Conservation (phyloP, 2,113 vertebrate genomes). For the Microtus oregoni region DNA sequence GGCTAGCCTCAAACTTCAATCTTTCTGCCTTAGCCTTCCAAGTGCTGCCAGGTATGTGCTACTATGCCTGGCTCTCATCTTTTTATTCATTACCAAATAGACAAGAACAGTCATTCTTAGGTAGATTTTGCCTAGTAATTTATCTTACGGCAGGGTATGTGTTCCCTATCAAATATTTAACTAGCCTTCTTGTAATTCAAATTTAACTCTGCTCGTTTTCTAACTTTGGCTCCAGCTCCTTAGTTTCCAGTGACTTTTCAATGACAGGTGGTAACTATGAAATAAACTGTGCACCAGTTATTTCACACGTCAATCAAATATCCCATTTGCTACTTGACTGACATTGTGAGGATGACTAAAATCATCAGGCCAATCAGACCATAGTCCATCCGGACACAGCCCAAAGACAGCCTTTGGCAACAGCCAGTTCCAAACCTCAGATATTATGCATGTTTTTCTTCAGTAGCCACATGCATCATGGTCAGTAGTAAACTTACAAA, state of each 20-base stretch:
- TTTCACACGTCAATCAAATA: slow-evolving; percentile 54
- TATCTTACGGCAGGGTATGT: background rate
- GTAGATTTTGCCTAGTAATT: background rate
- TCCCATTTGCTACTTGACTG: slow-evolving; percentile 44
- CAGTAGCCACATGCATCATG: slow-evolving; percentile 41
- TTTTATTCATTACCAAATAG: slow-evolving; percentile 31
- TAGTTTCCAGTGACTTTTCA: slow-evolving; percentile 43
- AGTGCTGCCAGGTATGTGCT: background rate
- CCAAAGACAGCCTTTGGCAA: slow-evolving; percentile 54
- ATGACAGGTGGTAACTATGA: slow-evolving; percentile 4
- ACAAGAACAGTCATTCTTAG: slow-evolving; percentile 18
- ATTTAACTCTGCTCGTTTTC: slow-evolving; percentile 60
- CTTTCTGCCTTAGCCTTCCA: background rate
- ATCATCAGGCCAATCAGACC: slow-evolving; percentile 44
- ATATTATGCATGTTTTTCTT: slow-evolving; percentile 36
- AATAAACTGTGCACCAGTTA: slow-evolving; percentile 39
- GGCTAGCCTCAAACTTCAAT: background rate
- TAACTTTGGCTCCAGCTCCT: slow-evolving; percentile 41
- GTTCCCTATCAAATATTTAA: background rate
- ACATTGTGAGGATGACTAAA: slow-evolving; percentile 34
- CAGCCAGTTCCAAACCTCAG: slow-evolving; percentile 37
- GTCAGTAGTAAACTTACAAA: slow-evolving; percentile 60
- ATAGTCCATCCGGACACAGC: background rate
- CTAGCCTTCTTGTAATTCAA: slow-evolving; percentile 55
- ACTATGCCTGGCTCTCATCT: background rate